Evolutionary conservation across 2,888 invertebrate species (phyloP).

Genomic region (Epiblema foenella): DNA sequence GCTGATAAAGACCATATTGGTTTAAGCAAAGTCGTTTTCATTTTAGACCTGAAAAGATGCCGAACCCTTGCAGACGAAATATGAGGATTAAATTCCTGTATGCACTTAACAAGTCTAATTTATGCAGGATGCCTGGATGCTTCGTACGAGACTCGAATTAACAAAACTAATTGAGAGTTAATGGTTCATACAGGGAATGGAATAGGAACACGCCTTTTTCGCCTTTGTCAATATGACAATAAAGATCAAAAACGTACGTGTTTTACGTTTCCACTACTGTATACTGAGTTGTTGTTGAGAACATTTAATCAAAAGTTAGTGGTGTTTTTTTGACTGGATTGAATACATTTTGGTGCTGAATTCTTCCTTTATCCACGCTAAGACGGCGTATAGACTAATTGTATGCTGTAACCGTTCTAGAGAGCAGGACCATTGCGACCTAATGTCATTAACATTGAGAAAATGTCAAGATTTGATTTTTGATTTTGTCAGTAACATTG

Average conservation of each 20-base stretch:
- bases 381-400: not conserved
- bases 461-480: too few species aligned
- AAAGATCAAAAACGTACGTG: slow-evolving; percentile 50
- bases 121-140: slow-evolving; percentile 71
- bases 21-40: slow-evolving; percentile 57
- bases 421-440: too few species aligned
- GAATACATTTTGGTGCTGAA: not conserved
- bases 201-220: too few species aligned
- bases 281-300: slow-evolving; percentile 45
- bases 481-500: too few species aligned
- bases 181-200: slow-evolving; percentile 59
- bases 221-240: too few species aligned
- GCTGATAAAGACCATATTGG: slow-evolving; percentile 58
- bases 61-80: slow-evolving; percentile 81
- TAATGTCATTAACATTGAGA: too few species aligned
- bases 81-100: slow-evolving; percentile 84
- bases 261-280: slow-evolving; percentile 47
- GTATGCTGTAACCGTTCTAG: not conserved
- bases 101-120: slow-evolving; percentile 84
- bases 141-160: slow-evolving; percentile 59
- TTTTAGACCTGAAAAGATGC: slow-evolving; percentile 79
- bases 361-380: not conserved
- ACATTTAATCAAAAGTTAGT: slow-evolving; percentile 38
- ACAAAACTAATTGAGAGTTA: slow-evolving; percentile 82
- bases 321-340: slow-evolving; percentile 1